Percentiles rank a stretch among this genome's conserved stretches.
Evolutionary conservation across 2,888 invertebrate species (phyloP).

Genomic region (Drosophila meridiana): DNA sequence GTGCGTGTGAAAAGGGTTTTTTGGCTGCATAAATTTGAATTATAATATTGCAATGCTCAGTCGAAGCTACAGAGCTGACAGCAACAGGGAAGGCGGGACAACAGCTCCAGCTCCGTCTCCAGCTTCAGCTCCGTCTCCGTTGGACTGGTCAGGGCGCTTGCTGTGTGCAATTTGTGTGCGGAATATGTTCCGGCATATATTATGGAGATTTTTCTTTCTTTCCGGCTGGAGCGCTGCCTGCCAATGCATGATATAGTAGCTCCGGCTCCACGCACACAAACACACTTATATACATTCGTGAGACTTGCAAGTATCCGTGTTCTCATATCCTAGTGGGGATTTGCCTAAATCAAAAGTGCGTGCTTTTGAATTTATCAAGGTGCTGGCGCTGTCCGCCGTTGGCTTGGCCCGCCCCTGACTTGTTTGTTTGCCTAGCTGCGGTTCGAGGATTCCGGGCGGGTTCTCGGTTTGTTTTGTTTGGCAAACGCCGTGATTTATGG

Average conservation of each 20-base stretch:
- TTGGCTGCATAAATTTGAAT: constrained; percentile 81
- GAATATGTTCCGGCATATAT: constrained; percentile 85
- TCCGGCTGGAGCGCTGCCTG: constrained; percentile 60
- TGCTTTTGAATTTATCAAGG: constrained; percentile 80
- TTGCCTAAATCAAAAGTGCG: constrained; percentile 81
- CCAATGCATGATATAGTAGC: constrained; percentile 75
- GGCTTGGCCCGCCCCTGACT: constrained; percentile 19
- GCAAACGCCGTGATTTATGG: constrained; percentile 84
- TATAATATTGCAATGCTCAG: constrained; percentile 69
- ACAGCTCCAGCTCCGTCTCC: constrained; percentile 18
- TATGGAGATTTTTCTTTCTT: constrained; percentile 83
- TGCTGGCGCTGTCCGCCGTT: constrained; percentile 49
- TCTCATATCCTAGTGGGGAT: constrained; percentile 67
- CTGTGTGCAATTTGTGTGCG: constrained; percentile 85
- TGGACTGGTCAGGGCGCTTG: constrained; percentile 57
- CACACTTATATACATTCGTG: background rate
- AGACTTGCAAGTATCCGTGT: constrained; percentile 34
- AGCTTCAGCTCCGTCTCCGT: background rate
- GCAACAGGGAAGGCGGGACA: constrained; percentile 17
- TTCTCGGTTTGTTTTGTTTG: constrained; percentile 67
- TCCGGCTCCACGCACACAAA: constrained; percentile 17
- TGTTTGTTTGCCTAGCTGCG: constrained; percentile 70
- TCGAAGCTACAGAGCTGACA: constrained; percentile 37
- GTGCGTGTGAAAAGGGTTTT: constrained; percentile 78
- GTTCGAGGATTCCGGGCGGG: constrained; percentile 50